Conservation (phyloP, 2,888 invertebrate genomes). For the Morpho helenor region DNA sequence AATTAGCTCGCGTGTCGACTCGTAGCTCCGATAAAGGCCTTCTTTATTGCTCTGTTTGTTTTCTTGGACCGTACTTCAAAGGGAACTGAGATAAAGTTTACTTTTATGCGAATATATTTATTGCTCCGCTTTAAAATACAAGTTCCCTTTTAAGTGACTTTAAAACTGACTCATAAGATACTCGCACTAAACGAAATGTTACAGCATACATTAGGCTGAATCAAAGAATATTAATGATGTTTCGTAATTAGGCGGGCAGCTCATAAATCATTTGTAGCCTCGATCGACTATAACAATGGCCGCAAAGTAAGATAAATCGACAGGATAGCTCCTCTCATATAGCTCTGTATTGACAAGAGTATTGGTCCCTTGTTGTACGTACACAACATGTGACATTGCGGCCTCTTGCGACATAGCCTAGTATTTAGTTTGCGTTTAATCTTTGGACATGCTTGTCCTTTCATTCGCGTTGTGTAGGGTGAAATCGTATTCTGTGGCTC, state of each 20-base stretch:
- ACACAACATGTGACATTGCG: slow-evolving; percentile 39
- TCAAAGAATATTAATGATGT: slow-evolving; percentile 60
- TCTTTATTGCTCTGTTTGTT: slow-evolving; percentile 79
- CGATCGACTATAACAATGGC: slow-evolving; percentile 64
- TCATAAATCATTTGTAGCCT: slow-evolving; percentile 71
- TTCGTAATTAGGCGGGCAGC: slow-evolving; percentile 67
- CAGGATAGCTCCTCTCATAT: slow-evolving; percentile 64
- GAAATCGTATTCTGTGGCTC: slow-evolving; percentile 45
- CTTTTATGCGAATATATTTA: slow-evolving; percentile 73
- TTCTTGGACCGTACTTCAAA: slow-evolving; percentile 76
- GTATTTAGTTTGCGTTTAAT: slow-evolving; percentile 4
- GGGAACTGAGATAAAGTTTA: slow-evolving; percentile 71
- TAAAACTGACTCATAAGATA: slow-evolving; percentile 32
- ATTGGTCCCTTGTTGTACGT: slow-evolving; percentile 47
- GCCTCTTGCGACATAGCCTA: slow-evolving; percentile 33
- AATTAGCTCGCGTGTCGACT: slow-evolving; percentile 80
- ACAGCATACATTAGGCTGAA: slow-evolving; percentile 50
- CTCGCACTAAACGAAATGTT: slow-evolving; percentile 41
- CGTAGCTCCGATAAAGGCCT: slow-evolving; percentile 75
- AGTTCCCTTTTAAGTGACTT: slow-evolving; percentile 33
- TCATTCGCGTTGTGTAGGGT: slow-evolving; percentile 20
- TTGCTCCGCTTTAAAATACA: slow-evolving; percentile 47
- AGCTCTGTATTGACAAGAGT: slow-evolving; percentile 65
- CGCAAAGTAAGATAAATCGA: slow-evolving; percentile 76
- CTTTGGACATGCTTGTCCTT: slow-evolving; percentile 30